phyloP scores from a whole-genome alignment of 2,797 vertebrate genomes.

The Callimico goeldii region DNA sequence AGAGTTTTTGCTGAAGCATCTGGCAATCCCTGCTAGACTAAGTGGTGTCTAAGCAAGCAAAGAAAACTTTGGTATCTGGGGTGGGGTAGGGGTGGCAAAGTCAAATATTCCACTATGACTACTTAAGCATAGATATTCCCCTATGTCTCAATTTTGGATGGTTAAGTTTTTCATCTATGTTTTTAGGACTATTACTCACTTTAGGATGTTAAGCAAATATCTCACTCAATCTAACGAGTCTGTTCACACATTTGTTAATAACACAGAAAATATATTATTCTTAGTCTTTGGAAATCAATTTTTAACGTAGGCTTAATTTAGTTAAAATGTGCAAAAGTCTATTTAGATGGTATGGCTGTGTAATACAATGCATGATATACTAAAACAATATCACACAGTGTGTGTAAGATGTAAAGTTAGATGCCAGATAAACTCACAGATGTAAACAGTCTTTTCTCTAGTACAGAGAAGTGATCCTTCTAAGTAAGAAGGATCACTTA shows the following conservation, averaged over 20 bases:
- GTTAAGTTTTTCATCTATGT: not conserved
- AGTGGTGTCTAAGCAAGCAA: not conserved
- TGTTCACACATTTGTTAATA: slow-evolving; percentile 34
- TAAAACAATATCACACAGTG: slow-evolving; percentile 50
- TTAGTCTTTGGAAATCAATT: slow-evolving; percentile 24
- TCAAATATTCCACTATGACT: not conserved
- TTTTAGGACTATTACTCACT: not conserved
- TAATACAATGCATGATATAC: not conserved
- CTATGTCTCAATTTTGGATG: not conserved
- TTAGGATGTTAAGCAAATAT: not conserved
- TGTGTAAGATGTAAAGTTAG: slow-evolving; percentile 53
- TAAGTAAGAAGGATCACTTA: not conserved
- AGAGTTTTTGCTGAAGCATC: not conserved
- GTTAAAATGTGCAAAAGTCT: slow-evolving; percentile 48
- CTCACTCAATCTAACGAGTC: not conserved
- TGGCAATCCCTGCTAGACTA: not conserved
- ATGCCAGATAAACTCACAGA: slow-evolving; percentile 56
- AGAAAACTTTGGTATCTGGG: not conserved
- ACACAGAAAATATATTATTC: slow-evolving; percentile 2
- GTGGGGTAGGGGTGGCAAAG: rapidly evolving
- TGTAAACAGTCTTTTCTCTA: slow-evolving; percentile 54
- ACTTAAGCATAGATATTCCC: not conserved
- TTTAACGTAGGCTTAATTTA: slow-evolving; percentile 33
- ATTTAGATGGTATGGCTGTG: not conserved
- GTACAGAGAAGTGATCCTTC: not conserved